phyloP scores from a whole-genome alignment of 1,140 invertebrate genomes.

The Papilio polytes region DNA sequence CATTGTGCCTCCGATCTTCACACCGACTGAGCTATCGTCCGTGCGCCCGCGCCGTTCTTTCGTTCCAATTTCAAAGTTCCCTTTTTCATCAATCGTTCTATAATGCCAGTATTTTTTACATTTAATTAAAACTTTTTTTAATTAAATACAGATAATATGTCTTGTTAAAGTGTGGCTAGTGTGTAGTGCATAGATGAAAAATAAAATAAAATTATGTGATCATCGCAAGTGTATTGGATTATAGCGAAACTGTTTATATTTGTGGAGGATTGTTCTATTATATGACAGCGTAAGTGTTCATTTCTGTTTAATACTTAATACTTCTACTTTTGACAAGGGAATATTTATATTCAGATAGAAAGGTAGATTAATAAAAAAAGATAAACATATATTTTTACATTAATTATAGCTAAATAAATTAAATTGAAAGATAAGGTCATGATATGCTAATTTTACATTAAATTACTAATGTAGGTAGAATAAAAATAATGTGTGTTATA shows the following conservation, averaged over 20 bases:
- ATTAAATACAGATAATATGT: not conserved
- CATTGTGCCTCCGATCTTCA: conserved; percentile 41
- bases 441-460: not conserved
- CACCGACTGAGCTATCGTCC: conserved; percentile 41
- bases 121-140: conserved; percentile 2
- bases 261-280: not conserved
- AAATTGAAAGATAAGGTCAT: not conserved
- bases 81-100: conserved; percentile 16
- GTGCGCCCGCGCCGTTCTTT: conserved; percentile 42
- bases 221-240: not conserved
- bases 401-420: not conserved
- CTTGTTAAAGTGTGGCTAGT: not conserved
- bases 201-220: conserved; percentile 1
- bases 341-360: too few relatives aligned
- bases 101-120: not conserved
- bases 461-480: not conserved
- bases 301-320: not conserved
- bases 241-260: conserved; percentile 1
- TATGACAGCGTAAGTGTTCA: not conserved
- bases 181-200: not conserved
- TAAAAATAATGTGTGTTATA: not conserved
- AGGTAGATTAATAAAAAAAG: too few relatives aligned
- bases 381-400: too few relatives aligned
- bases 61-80: conserved; percentile 39
- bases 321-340: too few relatives aligned